Conservation (phyloP, 2,888 invertebrate species). For the Conus canariensis region DNA sequence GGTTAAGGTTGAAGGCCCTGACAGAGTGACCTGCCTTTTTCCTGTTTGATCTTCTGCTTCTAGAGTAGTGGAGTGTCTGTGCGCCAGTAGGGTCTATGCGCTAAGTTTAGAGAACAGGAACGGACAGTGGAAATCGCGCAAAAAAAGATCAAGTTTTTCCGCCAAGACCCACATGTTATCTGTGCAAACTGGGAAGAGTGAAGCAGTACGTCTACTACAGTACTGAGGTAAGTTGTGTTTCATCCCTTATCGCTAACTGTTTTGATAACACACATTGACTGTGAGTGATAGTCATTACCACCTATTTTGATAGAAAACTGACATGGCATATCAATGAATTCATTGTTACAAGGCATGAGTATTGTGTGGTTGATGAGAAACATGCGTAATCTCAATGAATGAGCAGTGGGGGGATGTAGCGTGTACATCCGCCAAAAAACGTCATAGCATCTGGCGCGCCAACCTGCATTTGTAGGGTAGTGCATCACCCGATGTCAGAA, state of each 20-base stretch:
- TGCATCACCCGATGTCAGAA: neutral
- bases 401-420: neutral
- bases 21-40: no score
- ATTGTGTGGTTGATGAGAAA: neutral
- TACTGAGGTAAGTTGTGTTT: constrained; percentile 5
- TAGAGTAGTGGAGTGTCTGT: no score
- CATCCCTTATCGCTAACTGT: neutral
- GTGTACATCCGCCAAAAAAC: neutral
- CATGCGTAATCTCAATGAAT: no score
- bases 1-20: no score
- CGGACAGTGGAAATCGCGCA: no score
- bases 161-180: no score
- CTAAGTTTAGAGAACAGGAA: no score
- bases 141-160: no score
- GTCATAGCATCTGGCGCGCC: neutral
- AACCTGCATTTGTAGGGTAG: neutral
- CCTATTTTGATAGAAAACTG: neutral
- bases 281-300: neutral
- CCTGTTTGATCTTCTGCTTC: no score
- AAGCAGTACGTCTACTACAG: neutral
- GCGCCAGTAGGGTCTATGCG: no score
- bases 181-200: no score
- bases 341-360: neutral
- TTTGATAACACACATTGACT: neutral
- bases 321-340: neutral